A percentile compares a stretch with the other conserved stretches of the same genome.
Evolutionary conservation across 2,113 vertebrate genomes (phyloP).

Genomic region (Conger conger): DNA sequence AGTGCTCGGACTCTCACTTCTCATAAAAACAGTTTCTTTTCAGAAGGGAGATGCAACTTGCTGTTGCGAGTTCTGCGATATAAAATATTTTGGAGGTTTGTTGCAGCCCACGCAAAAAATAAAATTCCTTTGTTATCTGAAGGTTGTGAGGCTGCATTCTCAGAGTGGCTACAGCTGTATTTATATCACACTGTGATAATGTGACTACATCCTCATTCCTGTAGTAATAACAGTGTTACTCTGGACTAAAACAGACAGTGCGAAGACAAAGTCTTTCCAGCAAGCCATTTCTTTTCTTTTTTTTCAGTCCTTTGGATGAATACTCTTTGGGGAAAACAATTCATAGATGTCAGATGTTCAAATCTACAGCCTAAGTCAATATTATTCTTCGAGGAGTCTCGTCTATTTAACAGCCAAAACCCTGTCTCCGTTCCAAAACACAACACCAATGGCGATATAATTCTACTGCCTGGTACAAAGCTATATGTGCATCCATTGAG

Average conservation of each 20-base stretch:
- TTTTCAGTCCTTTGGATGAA: neutral
- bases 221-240: neutral
- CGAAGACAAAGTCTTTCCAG: neutral
- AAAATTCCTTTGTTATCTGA: neutral
- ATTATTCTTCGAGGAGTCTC: neutral
- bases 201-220: no score
- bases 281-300: neutral
- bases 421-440: no score
- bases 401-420: neutral
- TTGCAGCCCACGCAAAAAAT: neutral
- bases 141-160: neutral
- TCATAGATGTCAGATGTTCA: no score
- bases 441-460: no score
- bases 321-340: no score
- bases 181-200: no score
- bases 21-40: neutral
- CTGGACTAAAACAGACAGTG: neutral
- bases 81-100: neutral
- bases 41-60: no score
- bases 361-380: no score
- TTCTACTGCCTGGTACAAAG: no score
- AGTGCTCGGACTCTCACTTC: neutral
- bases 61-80: neutral
- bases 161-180: no score
- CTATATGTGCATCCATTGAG: no score